phyloP scores from a whole-genome alignment of 2,888 invertebrate species.

The Andrena hattorfiana region DNA sequence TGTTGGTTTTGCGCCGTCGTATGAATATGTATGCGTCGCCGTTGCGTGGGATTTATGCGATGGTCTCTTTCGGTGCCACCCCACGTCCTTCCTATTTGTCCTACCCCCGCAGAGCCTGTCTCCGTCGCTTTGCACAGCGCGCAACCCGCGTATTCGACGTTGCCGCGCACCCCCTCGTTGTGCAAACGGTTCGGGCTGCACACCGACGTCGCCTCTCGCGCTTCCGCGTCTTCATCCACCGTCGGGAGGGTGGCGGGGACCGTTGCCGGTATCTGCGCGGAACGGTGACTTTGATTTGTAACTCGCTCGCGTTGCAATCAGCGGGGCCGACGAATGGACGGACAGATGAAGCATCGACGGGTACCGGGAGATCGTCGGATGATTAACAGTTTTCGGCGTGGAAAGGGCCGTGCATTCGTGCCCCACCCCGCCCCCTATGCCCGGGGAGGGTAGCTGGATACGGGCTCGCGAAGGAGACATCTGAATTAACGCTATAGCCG shows the following conservation, averaged over 20 bases:
- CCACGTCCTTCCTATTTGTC: constrained; percentile 26
- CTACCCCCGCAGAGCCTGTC: constrained; percentile 11
- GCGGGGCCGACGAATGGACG: constrained; percentile 53
- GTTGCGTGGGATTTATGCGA: constrained; percentile 56
- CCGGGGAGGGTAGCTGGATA: not conserved
- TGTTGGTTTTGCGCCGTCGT: constrained; percentile 44
- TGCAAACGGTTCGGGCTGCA: constrained; percentile 5
- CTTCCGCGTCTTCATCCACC: constrained; percentile 50
- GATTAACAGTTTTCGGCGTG: constrained; percentile 64
- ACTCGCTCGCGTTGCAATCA: constrained; percentile 67
- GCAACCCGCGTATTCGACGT: not conserved
- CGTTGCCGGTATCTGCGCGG: constrained; percentile 36
- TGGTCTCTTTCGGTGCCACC: constrained; percentile 24
- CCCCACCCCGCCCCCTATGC: not conserved
- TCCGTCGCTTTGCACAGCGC: constrained; percentile 18
- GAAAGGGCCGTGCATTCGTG: not conserved
- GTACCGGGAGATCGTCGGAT: constrained; percentile 49
- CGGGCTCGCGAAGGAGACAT: not conserved
- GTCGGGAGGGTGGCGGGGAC: constrained; percentile 17
- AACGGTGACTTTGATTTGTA: constrained; percentile 74
- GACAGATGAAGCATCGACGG: constrained; percentile 49
- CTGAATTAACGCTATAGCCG: not conserved
- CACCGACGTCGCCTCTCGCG: constrained; percentile 33
- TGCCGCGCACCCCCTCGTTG: not conserved
- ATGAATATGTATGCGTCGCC: constrained; percentile 59